phyloP scores from a whole-genome alignment of 2,888 invertebrate genomes.

The Mycalesis mineus region DNA sequence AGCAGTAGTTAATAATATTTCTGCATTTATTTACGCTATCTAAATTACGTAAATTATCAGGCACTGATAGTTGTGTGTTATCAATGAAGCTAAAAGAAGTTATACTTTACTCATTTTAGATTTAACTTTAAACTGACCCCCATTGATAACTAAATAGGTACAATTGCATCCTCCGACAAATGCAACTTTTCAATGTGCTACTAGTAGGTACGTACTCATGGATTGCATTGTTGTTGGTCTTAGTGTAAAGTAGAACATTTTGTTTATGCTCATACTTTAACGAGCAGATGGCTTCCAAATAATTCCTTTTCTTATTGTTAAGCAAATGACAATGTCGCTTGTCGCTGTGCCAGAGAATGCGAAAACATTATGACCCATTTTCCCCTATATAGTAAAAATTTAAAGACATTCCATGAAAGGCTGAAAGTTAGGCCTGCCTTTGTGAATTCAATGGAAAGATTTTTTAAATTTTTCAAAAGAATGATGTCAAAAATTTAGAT shows the following conservation, averaged over 20 bases:
- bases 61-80: no score
- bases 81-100: no score
- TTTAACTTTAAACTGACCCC: no score
- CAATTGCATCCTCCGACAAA: no score
- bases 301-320: slow-evolving; percentile 8
- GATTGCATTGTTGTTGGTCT: neutral
- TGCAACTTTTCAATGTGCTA: no score
- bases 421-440: slow-evolving; percentile 7
- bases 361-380: slow-evolving; percentile 10
- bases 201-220: neutral
- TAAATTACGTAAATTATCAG: no score
- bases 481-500: neutral
- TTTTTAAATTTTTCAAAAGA: slow-evolving; percentile 2
- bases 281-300: slow-evolving; percentile 11
- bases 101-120: no score
- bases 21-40: no score
- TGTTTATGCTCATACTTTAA: slow-evolving; percentile 4
- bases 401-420: slow-evolving; percentile 8
- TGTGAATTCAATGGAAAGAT: neutral
- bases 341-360: slow-evolving; percentile 7
- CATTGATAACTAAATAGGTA: no score
- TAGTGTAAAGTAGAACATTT: slow-evolving; percentile 6
- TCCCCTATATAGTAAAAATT: slow-evolving; percentile 5
- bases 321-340: slow-evolving; percentile 5
- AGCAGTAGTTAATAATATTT: no score